Evolutionary conservation across 2,113 vertebrate genomes (phyloP), one percentile per base, ranked within the genome.

Genomic region (Tragelaphus strepsiceros): DNA sequence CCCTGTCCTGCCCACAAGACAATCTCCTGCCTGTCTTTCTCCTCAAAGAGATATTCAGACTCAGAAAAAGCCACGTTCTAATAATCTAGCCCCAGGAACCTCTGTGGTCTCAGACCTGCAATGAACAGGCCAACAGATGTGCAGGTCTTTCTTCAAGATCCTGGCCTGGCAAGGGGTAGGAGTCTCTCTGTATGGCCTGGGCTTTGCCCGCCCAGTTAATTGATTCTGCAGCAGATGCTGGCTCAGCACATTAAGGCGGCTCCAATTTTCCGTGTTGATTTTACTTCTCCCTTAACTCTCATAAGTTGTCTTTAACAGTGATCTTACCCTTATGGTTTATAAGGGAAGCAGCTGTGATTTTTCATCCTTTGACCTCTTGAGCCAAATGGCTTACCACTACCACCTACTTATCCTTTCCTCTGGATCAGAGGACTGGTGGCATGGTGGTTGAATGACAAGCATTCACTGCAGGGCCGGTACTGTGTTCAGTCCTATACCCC

Each of bases 271-370:
- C 1, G 0, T 43, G 32, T 85, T 92, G 93, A 24, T 54, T 97
- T 98, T 90, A 97, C 62, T 71, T 39, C 39, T 98, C 97, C 97
- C 97, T 97, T 43, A 97, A 97, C 94, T 96, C 95, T 92, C 64
- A 0, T 97, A 96, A 96, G 96, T 81, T 78, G n/a, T 51, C 84
- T 84, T 88, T 96, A 97, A 58, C 81, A 88, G 53, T 4, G 1
- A 77, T 95, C 94, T 90, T 30, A 2, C 59, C 49, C n/a, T 96
- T 4, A 4, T 32, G 59, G 61, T 97, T 98, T 97, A 62, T 51
- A 90, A 96, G n/a, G 61, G 21, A 92, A 98, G 21, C 85, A 98
- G 67, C 97, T 97, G 61, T 96, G 94, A 93, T 11, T 12, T 1
- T 80, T 30, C 4, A 16, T 80, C 84, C 67, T 86, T 98, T 96